Evolutionary conservation across 2,888 invertebrate species (phyloP), one percentile per base, ranked within the genome.

Genomic region (Lepetodrilus schrolli): DNA sequence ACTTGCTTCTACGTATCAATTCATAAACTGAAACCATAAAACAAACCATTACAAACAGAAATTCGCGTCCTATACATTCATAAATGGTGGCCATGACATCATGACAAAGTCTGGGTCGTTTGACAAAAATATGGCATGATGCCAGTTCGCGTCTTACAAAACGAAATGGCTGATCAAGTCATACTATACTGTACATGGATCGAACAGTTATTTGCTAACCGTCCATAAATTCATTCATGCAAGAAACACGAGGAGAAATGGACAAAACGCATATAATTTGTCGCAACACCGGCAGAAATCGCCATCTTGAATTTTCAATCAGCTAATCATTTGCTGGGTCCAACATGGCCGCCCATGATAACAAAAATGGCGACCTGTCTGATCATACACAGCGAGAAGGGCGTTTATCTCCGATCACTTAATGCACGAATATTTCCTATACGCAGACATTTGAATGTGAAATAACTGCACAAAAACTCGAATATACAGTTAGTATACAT

Each of bases 251-350:
- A 10, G n/a, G 58, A n/a, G 34, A 23, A 58, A 26, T 58, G 26
- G 5, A 17, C 17, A 5, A 58, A 34, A 34, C 34, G 58, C 58
- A 17, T 5, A n/a, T 10, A 30, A 13, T 48, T 30, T 30, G 17
- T 34, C 2, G 1, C 7, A 30, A 38, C 23, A 66, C 26, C 43
- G 58, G 34, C 58, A 30, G 58, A 13, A 58, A 58, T 34, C 73
- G 66, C 73, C 73, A 73, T 73, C 66, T 73, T 73, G 73, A 73
- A 73, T 73, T 49, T 73, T 73, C 48, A 73, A 73, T 73, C 37
- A 73, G 37, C 21, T 36, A 17, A 36, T 30, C 38, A 50, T 21
- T 23, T 20, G 17, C 26, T 36, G n/a, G n/a, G n/a, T n/a, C 36
- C 37, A 51, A 50, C 37, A 70, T 65, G 58, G 72, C 65, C 66